A percentile compares a stretch with the other conserved stretches of the same genome.
phyloP scores from a whole-genome alignment of 2,888 invertebrate species.

The Oeneis ivallda region DNA sequence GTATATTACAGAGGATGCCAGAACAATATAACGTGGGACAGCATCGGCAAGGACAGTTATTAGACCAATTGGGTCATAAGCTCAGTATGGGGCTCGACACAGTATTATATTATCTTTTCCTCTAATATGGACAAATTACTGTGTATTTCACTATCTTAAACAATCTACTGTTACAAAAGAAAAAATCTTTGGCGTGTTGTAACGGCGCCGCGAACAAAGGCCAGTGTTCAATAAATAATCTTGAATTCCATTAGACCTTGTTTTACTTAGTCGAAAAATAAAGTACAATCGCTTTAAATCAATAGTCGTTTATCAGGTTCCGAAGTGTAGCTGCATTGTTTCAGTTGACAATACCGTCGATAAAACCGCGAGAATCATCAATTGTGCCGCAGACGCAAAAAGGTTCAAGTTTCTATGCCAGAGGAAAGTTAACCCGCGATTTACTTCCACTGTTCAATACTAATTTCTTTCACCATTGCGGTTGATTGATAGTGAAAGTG shows the following conservation, averaged over 20 bases:
- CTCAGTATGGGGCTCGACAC: too few relatives aligned
- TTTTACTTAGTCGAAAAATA: conserved; percentile 14
- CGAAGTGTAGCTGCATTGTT: conserved; percentile 16
- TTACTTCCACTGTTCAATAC: conserved; percentile 47
- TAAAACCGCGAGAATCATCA: conserved; percentile 51
- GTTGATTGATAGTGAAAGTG: conserved; percentile 53
- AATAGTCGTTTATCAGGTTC: conserved; percentile 17
- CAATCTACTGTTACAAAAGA: neutral
- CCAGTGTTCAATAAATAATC: neutral
- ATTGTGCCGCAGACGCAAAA: conserved; percentile 39
- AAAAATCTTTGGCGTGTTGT: neutral
- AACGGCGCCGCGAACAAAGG: neutral
- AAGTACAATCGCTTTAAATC: conserved; percentile 16
- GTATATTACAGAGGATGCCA: too few relatives aligned
- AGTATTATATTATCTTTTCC: neutral
- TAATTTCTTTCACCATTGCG: conserved; percentile 52
- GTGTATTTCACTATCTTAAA: neutral
- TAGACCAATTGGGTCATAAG: too few relatives aligned
- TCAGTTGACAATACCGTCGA: conserved; percentile 47
- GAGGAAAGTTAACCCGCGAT: conserved; percentile 42
- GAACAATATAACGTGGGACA: too few relatives aligned
- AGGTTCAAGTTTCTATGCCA: conserved; percentile 44
- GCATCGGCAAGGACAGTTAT: too few relatives aligned
- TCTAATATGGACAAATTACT: neutral
- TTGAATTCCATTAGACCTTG: conserved; percentile 19